A percentile compares a stretch with the other conserved stretches of the same genome.
phyloP scores from a whole-genome alignment of 1,140 invertebrate species.

The Bombus breviceps region DNA sequence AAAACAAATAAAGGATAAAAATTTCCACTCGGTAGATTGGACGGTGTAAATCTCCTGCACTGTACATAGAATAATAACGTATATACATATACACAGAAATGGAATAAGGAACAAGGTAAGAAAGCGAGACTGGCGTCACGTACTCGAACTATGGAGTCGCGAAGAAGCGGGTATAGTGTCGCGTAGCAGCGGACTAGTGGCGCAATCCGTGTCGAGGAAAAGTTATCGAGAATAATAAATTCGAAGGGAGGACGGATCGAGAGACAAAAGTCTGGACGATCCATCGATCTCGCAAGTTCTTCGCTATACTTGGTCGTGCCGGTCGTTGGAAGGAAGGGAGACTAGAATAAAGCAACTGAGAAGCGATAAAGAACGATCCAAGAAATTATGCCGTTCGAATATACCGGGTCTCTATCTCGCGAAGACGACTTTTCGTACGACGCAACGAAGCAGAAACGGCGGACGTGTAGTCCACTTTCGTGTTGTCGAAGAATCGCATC shows the following conservation, averaged over 20 bases:
- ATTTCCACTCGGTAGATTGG: too few species aligned
- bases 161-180: not conserved
- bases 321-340: not conserved
- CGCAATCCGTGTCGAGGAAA: slow-evolving; percentile 50
- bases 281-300: slow-evolving; percentile 51
- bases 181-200: not conserved
- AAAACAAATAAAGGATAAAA: too few species aligned
- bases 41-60: too few species aligned
- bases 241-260: slow-evolving; percentile 63
- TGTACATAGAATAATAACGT: too few species aligned
- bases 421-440: slow-evolving; percentile 43
- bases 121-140: slow-evolving; percentile 52
- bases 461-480: slow-evolving; percentile 43
- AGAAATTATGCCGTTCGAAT: slow-evolving; percentile 76
- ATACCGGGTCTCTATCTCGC: slow-evolving; percentile 44
- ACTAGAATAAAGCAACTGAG: slow-evolving; percentile 15
- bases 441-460: slow-evolving; percentile 35
- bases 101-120: slow-evolving; percentile 30
- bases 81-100: not conserved
- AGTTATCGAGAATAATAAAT: slow-evolving; percentile 79
- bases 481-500: slow-evolving; percentile 20
- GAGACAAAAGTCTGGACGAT: slow-evolving; percentile 73
- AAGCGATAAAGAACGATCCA: slow-evolving; percentile 49
- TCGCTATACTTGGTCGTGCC: too few species aligned
- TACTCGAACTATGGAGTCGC: not conserved